Conservation (phyloP, 1,140 invertebrate species). For the Patella vulgata region DNA sequence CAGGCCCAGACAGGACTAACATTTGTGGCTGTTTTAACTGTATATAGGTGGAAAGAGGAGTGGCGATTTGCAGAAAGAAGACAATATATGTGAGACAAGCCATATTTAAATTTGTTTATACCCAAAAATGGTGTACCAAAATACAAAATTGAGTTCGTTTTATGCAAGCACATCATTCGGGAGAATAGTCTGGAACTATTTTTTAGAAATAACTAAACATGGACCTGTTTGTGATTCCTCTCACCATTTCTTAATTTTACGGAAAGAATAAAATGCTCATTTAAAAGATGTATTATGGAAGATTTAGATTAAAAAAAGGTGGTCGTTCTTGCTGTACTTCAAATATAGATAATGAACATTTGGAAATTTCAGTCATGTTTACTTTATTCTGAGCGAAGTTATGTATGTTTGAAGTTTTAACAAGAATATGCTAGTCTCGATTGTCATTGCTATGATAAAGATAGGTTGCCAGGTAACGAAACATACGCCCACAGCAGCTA, state of each 20-base stretch:
- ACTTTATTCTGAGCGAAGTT: too few species aligned
- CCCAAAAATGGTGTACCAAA: not conserved
- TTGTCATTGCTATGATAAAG: too few species aligned
- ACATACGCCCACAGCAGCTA: too few species aligned
- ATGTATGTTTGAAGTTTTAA: too few species aligned
- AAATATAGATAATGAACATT: too few species aligned
- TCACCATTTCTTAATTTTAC: slow-evolving; percentile 1
- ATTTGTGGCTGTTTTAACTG: not conserved
- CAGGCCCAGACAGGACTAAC: slow-evolving; percentile 8
- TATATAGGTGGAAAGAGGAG: slow-evolving; percentile 9
- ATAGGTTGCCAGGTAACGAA: too few species aligned
- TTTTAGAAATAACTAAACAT: not conserved
- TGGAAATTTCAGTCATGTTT: too few species aligned
- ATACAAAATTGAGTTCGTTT: not conserved
- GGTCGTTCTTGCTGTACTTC: too few species aligned
- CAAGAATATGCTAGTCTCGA: too few species aligned
- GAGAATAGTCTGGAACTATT: not conserved
- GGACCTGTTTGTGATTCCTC: not conserved
- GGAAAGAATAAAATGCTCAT: slow-evolving; percentile 10
- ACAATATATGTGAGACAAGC: slow-evolving; percentile 11
- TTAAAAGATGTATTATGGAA: too few species aligned
- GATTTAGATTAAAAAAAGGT: too few species aligned
- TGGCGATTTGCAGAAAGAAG: slow-evolving; percentile 1
- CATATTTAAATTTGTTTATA: too few species aligned
- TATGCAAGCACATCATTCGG: not conserved